These are phyloP conservation scores for Nesospiza acunhae DNA, from an alignment of 2,113 vertebrate genomes.

Conservation along the genomic window DNA sequence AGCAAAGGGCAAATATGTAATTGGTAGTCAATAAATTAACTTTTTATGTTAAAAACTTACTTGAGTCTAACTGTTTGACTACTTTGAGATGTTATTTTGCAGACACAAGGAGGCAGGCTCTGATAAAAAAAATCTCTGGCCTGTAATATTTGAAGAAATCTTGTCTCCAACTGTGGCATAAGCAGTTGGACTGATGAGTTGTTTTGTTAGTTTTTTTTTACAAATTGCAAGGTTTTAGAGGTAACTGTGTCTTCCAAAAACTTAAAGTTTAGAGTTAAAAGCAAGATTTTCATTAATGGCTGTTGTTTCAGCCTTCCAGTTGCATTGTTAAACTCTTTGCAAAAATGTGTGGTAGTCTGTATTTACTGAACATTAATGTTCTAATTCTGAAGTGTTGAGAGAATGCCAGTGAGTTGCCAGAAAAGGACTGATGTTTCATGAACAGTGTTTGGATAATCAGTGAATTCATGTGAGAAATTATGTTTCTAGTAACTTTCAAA, in stretches of 20 bases:
- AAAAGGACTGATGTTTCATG: neutral
- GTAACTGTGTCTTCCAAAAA: neutral
- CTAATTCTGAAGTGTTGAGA: neutral
- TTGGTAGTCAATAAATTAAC: neutral
- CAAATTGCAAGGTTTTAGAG: neutral
- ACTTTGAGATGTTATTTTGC: neutral
- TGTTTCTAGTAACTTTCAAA: neutral
- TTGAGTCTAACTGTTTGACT: neutral
- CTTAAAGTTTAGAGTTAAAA: neutral
- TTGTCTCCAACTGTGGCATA: neutral
- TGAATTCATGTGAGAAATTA: neutral
- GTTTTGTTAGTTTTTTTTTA: neutral
- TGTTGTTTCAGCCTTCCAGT: neutral
- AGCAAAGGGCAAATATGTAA: neutral
- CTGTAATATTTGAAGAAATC: neutral
- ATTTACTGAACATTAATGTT: neutral
- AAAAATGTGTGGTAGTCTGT: neutral
- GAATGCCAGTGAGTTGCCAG: neutral
- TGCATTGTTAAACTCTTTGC: neutral
- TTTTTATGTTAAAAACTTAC: neutral
- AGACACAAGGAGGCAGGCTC: slow-evolving; percentile 61
- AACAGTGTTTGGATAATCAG: neutral
- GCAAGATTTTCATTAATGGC: neutral
- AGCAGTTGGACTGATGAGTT: neutral
- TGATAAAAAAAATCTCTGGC: neutral